Evolutionary conservation across 2,797 vertebrate genomes (phyloP), one percentile per base, ranked within the genome.

Genomic region (Typhlichthys eigenmanni): DNA sequence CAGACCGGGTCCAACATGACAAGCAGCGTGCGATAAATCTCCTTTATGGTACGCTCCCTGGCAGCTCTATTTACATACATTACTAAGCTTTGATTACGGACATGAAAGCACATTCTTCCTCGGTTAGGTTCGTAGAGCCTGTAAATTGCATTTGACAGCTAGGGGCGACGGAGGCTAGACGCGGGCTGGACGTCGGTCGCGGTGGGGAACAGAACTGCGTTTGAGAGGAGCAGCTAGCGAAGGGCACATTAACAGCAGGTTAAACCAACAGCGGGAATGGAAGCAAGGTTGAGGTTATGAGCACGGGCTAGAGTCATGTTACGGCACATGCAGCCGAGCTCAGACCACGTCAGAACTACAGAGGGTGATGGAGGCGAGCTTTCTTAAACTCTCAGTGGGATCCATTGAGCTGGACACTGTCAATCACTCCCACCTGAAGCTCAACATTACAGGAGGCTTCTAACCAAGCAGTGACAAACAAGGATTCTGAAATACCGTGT

Each of bases 221-320:
- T 88, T 87, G 78, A 87, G 83, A 82, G 73, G 82, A 68, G 64
- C 73, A 59, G 69, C 74, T 69, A 62, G 58, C 47, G 58, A 43
- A 58, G 75, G 24, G 60, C 82, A 80, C 77, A 86, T 88, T 88
- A 88, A 87, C 87, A 82, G 77, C 66, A 60, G 87, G 89, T 92
- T 92, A 92, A 92, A 90, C 80, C 80, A 91, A 92, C 90, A 88
- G 56, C 79, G 72, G 70, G 75, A 79, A 78, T 71, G 81, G 79
- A 76, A 82, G 72, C 49, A 78, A 84, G 3, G 79, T 77, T 79
- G 81, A 76, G 74, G 81, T 80, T 84, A 85, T 86, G 81, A 82
- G 71, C 79, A 38, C 56, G 38, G 38, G 6, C 38, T 38, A 13
- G 84, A 72, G 76, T 90, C 76, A 1, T 68, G 79, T 89, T 88